Conservation (phyloP, 2,797 vertebrate species). For the Hemibagrus guttatus region DNA sequence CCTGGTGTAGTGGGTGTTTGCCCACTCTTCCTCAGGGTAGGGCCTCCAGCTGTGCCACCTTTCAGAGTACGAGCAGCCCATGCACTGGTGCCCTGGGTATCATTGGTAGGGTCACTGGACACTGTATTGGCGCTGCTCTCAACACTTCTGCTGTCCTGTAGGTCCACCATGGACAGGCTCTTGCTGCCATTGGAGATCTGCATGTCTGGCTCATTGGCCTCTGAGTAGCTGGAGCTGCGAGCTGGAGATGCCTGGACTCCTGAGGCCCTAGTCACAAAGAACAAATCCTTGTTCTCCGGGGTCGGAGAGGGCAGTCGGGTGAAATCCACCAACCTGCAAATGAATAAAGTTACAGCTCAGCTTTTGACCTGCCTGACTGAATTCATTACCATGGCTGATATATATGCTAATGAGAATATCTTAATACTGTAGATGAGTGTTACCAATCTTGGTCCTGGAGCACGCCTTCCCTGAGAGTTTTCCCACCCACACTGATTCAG, state of each 20-base stretch:
- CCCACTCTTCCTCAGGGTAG: constrained; percentile 76
- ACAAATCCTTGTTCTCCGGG: constrained; percentile 93
- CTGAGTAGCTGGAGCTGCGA: constrained; percentile 89
- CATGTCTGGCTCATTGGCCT: constrained; percentile 89
- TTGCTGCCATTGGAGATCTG: constrained; percentile 87
- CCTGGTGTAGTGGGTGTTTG: constrained; percentile 79
- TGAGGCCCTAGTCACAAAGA: constrained; percentile 85
- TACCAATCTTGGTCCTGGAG: constrained; percentile 4
- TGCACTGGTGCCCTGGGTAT: constrained; percentile 76
- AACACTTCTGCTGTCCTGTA: constrained; percentile 81
- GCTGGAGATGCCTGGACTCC: constrained; percentile 85
- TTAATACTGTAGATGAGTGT: not conserved
- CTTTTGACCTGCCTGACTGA: not conserved
- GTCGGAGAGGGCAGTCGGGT: constrained; percentile 97
- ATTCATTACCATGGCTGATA: constrained; percentile 32
- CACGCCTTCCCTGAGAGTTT: not conserved
- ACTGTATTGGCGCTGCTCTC: constrained; percentile 72
- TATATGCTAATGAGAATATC: constrained; percentile 10
- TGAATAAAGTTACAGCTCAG: constrained; percentile 34
- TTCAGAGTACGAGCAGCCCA: constrained; percentile 77
- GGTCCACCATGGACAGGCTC: constrained; percentile 91
- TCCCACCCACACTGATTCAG: not conserved
- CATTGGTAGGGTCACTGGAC: constrained; percentile 78
- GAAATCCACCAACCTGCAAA: constrained; percentile 90
- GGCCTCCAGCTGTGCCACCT: constrained; percentile 32